Base-by-base conservation (phyloP, 2,888 invertebrate species). In the Latheticus oryzae region DNA sequence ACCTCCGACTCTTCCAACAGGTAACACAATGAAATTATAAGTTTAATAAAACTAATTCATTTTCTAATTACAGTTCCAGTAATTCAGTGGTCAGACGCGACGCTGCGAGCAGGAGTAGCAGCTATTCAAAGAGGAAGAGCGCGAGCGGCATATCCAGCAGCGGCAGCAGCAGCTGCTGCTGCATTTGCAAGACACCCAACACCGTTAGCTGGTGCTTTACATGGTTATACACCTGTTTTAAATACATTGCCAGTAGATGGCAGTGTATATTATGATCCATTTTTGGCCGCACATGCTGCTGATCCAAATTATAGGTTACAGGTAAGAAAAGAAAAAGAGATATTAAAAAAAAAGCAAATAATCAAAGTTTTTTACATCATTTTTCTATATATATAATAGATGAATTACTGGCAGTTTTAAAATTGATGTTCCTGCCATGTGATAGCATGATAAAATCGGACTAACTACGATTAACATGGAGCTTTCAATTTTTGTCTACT, bases 221-320 rank as follows among this genome's bases (percentile, higher is more conserved):
- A 92, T 85, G 92, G 93, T 77, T 94, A 93, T 83, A 88, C 94
- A 80, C 92, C 90, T 4, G 75, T 78, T 32, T 63, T 78, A 11
- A 78, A 78, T 61, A 76, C 77, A 24, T 66, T 78, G 52, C 77
- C 76, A 26, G 77, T 78, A 16, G 78, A 78, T 83, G 86, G 81
- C 82, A 92, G 95, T 82, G 90, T 95, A 69, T 96, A 95, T 85
- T 96, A 95, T 84, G 95, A 96, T 85, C 95, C 94, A 74, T 94
- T 95, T 87, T 83, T 96, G 84, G 93, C 94, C 68, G 92, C 93
- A 65, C 87, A 88, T 71, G 90, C 91, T 65, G 89, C 91, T 73
- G 93, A 93, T 83, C 90, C 91, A 67, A 91, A 90, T 83, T 92
- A 93, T 83, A 90, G 94, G 83, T 85, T 94, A 74, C 94, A 94